A percentile compares a stretch with the other conserved stretches of the same genome.
Evolutionary conservation across 35 echinoderm and acorn worm species (phyloP).

Genomic region (Ptychodera flava): DNA sequence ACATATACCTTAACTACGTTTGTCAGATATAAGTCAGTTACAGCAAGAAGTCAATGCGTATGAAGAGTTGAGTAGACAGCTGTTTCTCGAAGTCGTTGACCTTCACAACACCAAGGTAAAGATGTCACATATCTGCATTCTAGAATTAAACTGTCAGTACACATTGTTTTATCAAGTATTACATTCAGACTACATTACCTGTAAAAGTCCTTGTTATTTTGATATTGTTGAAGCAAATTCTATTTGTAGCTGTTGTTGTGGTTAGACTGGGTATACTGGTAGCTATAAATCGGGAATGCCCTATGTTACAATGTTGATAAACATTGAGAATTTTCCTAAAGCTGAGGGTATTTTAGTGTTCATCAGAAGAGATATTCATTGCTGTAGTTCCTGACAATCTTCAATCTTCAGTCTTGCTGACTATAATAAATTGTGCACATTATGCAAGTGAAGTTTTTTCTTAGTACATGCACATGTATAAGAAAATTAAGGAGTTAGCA

Average conservation of each 20-base stretch:
- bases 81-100: conserved; percentile 88
- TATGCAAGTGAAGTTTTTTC: neutral
- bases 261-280: no score
- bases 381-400: no score
- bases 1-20: neutral
- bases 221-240: no score
- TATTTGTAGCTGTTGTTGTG: no score
- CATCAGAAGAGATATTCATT: no score
- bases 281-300: no score
- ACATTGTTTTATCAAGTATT: neutral
- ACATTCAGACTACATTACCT: neutral
- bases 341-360: no score
- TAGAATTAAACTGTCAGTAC: neutral
- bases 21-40: conserved; percentile 66
- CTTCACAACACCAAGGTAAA: conserved; percentile 87
- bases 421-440: no score
- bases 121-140: neutral
- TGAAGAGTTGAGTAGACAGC: conserved; percentile 86
- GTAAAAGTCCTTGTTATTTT: no score
- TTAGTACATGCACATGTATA: neutral
- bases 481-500: neutral
- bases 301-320: no score
- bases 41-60: conserved; percentile 92
- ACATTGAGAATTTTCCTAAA: no score
- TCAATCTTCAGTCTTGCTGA: no score